Conservation (phyloP, 2,113 vertebrate species). For the Copsychus sechellarum region DNA sequence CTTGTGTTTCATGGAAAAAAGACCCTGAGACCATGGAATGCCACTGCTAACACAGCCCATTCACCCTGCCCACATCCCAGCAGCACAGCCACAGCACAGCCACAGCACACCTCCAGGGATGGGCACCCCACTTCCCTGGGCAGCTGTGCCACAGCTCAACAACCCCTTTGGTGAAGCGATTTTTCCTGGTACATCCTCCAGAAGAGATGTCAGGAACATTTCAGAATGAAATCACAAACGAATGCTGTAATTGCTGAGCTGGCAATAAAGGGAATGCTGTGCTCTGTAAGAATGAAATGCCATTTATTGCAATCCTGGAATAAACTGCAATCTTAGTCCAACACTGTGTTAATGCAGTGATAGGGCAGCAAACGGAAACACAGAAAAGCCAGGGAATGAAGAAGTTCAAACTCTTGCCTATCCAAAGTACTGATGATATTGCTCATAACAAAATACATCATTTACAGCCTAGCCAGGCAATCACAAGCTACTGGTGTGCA, state of each 20-base stretch:
- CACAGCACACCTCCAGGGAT: neutral
- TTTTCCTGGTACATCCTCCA: neutral
- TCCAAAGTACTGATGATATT: neutral
- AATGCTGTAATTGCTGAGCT: neutral
- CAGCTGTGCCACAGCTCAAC: neutral
- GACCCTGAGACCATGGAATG: fast-evolving
- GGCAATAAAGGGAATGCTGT: neutral
- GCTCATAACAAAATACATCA: neutral
- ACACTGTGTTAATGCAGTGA: neutral
- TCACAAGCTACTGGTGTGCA: neutral
- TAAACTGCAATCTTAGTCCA: neutral
- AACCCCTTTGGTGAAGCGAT: neutral
- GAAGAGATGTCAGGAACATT: neutral
- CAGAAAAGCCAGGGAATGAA: neutral
- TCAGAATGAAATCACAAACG: neutral
- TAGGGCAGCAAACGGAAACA: neutral
- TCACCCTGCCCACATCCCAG: neutral
- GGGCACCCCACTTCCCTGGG: neutral
- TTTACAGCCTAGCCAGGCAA: neutral
- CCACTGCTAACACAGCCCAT: neutral
- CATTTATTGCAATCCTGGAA: neutral
- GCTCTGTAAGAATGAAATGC: neutral
- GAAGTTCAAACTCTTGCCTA: neutral
- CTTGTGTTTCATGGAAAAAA: neutral
- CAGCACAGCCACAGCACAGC: no score